Conservation (phyloP, 2,888 invertebrate species). For the Eudiplozoon nipponicum region DNA sequence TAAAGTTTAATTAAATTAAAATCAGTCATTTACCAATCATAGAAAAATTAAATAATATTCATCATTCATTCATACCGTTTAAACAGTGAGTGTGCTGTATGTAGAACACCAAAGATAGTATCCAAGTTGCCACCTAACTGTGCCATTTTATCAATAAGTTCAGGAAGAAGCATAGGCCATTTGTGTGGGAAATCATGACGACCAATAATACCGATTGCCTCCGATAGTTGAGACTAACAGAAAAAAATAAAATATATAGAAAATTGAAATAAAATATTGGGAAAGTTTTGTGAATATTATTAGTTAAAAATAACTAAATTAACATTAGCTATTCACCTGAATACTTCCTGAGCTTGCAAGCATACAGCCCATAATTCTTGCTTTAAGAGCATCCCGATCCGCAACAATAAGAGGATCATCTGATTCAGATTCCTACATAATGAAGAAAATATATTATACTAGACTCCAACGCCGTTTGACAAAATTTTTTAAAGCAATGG, state of each 20-base stretch:
- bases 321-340: too few relatives aligned
- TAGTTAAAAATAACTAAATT: slow-evolving; percentile 7
- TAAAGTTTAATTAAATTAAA: too few relatives aligned
- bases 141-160: slow-evolving; percentile 64
- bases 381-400: slow-evolving; percentile 49
- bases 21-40: too few relatives aligned
- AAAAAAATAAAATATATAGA: slow-evolving; percentile 3
- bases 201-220: slow-evolving; percentile 78
- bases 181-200: slow-evolving; percentile 73
- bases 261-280: slow-evolving; percentile 10
- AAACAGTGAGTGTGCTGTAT: slow-evolving; percentile 80
- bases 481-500: slow-evolving; percentile 78
- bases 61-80: too few relatives aligned
- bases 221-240: slow-evolving; percentile 38
- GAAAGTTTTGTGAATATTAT: not conserved
- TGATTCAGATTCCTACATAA: too few relatives aligned
- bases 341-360: slow-evolving; percentile 54
- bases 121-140: slow-evolving; percentile 51
- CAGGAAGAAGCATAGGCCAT: slow-evolving; percentile 64
- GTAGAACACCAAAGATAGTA: slow-evolving; percentile 61
- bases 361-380: slow-evolving; percentile 58
- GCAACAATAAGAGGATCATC: slow-evolving; percentile 19
- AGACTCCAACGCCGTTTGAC: slow-evolving; percentile 58
- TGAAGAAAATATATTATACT: too few relatives aligned
- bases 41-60: too few relatives aligned